Evolutionary conservation across 2,113 vertebrate genomes (phyloP), one percentile per base, ranked within the genome.

Genomic region (Engraulis encrasicolus): DNA sequence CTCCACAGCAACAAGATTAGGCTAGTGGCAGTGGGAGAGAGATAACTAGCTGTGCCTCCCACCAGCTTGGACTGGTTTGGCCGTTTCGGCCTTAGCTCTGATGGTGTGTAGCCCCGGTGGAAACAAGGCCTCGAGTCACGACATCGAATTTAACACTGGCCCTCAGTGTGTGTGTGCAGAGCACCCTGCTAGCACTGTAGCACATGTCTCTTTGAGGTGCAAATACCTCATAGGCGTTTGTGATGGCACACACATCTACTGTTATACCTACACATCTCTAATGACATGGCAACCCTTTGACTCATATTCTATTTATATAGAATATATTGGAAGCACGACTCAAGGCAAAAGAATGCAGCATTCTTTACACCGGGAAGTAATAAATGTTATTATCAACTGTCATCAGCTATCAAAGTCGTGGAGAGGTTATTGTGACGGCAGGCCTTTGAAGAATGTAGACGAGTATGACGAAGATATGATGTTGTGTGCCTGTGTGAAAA

Each of bases 131-230:
- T 31, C 58, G n/a, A 31, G 58, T 66, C 58, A 66, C 58, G n/a
- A 23, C 58, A 66, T 66, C 58, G 14, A 31, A 66, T 66, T 66
- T 66, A 66, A 66, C n/a, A 66, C 23, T 66, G 58, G n/a, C 58
- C 12, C 66, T 17, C 66, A 74, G 27, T 74, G 66, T 17, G 27
- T 34, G 66, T 74, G 66, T 17, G 27, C 17, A 31, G 14, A 74
- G 34, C 31, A 34, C 27, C 27, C 66, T 74, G 1, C 23, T 14
- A 34, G 27, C 11, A 12, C 27, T 12, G 27, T 27, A 71, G 27
- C 23, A 34, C 23, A 74, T 74, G 31, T 74, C 66, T 74, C 11
- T 34, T 74, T 34, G 14, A 74, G 66, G 66, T 74, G 66, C 66
- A 34, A 74, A 36, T 74, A 27, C 27, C 27, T 74, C 61, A 71